Evolutionary conservation across 2,797 vertebrate species (phyloP).

Genomic region (Peromyscus aztecus): DNA sequence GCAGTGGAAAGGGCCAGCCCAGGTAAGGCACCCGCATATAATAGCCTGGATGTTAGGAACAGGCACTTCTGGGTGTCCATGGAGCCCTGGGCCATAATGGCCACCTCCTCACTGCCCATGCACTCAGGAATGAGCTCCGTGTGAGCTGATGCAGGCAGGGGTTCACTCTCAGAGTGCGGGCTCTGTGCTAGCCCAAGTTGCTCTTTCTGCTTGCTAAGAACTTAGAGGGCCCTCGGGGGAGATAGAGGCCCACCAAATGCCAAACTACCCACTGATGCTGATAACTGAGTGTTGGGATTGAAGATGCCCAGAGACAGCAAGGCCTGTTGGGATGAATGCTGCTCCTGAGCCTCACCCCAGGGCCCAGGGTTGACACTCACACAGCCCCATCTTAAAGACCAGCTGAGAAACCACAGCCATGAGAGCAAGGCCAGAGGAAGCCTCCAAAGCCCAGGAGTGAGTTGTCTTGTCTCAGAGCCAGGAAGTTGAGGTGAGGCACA

Average conservation of each 20-base stretch:
- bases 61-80: background rate
- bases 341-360: background rate
- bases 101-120: fast-evolving
- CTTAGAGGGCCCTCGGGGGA: background rate
- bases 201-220: background rate
- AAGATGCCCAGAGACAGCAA: background rate
- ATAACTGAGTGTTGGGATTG: background rate
- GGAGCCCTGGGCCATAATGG: background rate
- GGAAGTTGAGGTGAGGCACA: background rate
- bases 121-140: fast-evolving
- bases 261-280: background rate
- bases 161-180: background rate
- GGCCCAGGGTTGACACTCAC: background rate
- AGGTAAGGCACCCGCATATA: background rate
- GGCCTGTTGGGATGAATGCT: background rate
- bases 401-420: too few species aligned
- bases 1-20: background rate
- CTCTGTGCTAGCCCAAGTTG: background rate
- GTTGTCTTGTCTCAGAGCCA: background rate
- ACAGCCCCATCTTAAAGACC: background rate
- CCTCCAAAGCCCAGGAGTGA: background rate
- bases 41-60: too few species aligned
- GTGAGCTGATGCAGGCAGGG: background rate
- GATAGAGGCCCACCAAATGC: background rate
- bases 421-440: background rate